Percentiles rank a stretch among this genome's conserved stretches.
Conservation (phyloP, 1,140 invertebrate species). For the Harpegnathos saltator region DNA sequence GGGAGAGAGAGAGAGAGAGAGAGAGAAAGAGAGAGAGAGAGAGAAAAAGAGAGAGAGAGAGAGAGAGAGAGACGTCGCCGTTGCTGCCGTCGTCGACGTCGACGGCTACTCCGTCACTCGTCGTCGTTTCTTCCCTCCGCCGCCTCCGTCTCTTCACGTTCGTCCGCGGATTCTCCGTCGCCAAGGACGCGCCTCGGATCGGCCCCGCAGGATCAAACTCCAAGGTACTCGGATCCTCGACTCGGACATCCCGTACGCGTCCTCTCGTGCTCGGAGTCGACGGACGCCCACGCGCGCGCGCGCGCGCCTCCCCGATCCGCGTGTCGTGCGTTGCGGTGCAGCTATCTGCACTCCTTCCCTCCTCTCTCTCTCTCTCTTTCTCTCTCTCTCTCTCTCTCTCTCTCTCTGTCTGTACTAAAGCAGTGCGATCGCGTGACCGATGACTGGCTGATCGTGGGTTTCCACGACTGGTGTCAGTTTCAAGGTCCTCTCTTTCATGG, state of each 20-base stretch:
- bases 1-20: slow-evolving; percentile 4
- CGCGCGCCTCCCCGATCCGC: not conserved
- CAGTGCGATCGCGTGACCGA: no score
- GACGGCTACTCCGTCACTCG: not conserved
- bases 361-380: no score
- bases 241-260: no score
- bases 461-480: not conserved
- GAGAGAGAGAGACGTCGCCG: slow-evolving; percentile 8
- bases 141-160: not conserved
- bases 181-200: not conserved
- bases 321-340: no score
- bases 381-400: no score
- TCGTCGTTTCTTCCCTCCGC: not conserved
- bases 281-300: not conserved
- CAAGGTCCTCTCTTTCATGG: slow-evolving; percentile 28
- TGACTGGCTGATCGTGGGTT: no score
- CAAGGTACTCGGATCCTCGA: no score
- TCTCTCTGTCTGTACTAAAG: no score
- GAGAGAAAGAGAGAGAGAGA: not conserved
- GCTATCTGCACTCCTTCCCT: no score
- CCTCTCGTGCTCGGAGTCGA: no score
- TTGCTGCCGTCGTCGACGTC: not conserved
- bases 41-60: slow-evolving; percentile 32
- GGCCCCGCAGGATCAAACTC: no score
- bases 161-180: not conserved